Percentiles rank a stretch among this genome's conserved stretches.
Evolutionary conservation across 2,113 vertebrate species (phyloP).

Genomic region (Chelonoidis abingdonii): DNA sequence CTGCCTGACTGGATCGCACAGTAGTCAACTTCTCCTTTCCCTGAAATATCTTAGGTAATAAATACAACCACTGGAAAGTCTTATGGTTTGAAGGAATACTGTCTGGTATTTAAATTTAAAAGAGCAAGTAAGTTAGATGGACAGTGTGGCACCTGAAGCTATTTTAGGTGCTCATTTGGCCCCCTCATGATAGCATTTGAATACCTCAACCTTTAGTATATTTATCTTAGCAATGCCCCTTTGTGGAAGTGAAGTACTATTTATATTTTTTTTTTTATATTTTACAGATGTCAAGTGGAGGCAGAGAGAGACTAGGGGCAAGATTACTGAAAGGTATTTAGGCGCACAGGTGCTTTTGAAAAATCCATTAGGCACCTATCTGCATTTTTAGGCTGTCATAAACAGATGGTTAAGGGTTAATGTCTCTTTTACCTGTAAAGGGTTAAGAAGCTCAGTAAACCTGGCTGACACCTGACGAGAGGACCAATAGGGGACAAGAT

Average conservation of each 20-base stretch:
- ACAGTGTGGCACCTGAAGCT: too few relatives aligned
- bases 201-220: background rate
- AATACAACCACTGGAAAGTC: background rate
- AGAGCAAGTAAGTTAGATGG: background rate
- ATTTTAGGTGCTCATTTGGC: background rate
- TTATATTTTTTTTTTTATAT: background rate
- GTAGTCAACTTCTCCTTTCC: background rate
- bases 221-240: background rate
- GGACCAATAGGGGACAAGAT: too few relatives aligned
- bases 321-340: background rate
- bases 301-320: background rate
- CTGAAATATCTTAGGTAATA: background rate
- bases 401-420: too few relatives aligned
- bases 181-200: background rate
- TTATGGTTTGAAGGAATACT: background rate
- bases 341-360: background rate
- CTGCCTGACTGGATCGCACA: background rate
- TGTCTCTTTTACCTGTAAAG: too few relatives aligned
- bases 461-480: too few relatives aligned
- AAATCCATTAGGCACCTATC: background rate
- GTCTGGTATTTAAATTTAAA: too few relatives aligned
- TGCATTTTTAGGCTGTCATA: background rate
- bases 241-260: background rate
- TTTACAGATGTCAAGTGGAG: background rate
- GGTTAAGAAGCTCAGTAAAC: too few relatives aligned